Percentiles rank a stretch among this genome's conserved stretches.
These are phyloP conservation scores for Himalopsyche tibetana DNA, from an alignment of 2,888 invertebrate genomes.

Conservation along the genomic window DNA sequence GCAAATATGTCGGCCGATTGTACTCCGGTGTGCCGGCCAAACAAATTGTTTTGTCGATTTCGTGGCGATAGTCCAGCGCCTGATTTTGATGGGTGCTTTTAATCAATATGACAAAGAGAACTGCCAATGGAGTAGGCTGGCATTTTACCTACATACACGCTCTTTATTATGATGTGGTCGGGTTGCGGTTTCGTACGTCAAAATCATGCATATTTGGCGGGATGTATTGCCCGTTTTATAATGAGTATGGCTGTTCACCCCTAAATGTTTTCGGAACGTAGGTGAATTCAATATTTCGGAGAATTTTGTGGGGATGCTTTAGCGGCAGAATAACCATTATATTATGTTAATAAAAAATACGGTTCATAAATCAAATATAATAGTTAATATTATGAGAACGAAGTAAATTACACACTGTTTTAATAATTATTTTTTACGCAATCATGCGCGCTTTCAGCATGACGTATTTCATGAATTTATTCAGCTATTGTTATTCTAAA, in stretches of 20 bases:
- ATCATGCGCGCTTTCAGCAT: too few relatives aligned
- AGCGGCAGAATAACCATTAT: too few relatives aligned
- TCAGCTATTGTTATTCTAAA: too few relatives aligned
- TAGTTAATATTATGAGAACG: too few relatives aligned
- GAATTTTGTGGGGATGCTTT: too few relatives aligned
- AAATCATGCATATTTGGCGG: slow-evolving; percentile 50
- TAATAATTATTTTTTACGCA: too few relatives aligned
- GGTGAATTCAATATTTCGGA: not conserved
- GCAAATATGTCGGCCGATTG: slow-evolving; percentile 59
- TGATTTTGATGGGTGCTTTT: slow-evolving; percentile 65
- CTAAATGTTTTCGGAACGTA: not conserved
- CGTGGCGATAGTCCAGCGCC: slow-evolving; percentile 51
- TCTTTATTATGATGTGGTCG: slow-evolving; percentile 36
- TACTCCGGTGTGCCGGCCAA: slow-evolving; percentile 50
- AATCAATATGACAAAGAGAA: slow-evolving; percentile 63
- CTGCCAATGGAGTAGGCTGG: slow-evolving; percentile 40
- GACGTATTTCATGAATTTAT: too few relatives aligned
- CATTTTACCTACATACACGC: slow-evolving; percentile 38
- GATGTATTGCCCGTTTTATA: slow-evolving; percentile 33
- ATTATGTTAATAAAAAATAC: too few relatives aligned
- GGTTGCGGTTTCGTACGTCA: slow-evolving; percentile 50
- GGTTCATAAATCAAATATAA: too few relatives aligned
- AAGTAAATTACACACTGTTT: too few relatives aligned
- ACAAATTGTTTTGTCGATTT: slow-evolving; percentile 65
- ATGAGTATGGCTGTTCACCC: slow-evolving; percentile 24